Percentiles rank a stretch among this genome's conserved stretches.
These are phyloP conservation scores for Idaea aversata DNA, from an alignment of 2,888 invertebrate genomes.

Conservation along the genomic window DNA sequence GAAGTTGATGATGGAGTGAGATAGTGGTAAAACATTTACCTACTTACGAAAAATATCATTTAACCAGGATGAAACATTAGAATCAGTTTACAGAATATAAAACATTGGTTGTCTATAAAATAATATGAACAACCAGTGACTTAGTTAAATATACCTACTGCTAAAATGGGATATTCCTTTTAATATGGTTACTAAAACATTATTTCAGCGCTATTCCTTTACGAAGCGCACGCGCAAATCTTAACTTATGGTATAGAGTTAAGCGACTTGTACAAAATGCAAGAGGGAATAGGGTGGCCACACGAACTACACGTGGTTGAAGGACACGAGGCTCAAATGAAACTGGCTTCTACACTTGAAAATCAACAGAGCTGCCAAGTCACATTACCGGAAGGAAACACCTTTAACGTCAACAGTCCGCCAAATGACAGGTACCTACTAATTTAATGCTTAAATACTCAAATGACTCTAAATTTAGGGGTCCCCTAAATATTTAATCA, in stretches of 20 bases:
- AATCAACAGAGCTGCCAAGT: slow-evolving; percentile 49
- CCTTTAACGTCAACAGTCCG: slow-evolving; percentile 47
- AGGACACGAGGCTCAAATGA: slow-evolving; percentile 62
- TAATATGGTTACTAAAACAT: neutral
- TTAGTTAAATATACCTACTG: neutral
- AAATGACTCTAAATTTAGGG: too few species aligned
- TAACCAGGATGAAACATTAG: too few species aligned
- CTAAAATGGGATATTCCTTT: neutral
- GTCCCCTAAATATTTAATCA: too few species aligned
- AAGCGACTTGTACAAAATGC: slow-evolving; percentile 52
- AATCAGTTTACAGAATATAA: too few species aligned
- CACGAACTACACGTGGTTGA: slow-evolving; percentile 44
- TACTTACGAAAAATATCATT: too few species aligned
- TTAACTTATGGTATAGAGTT: slow-evolving; percentile 34
- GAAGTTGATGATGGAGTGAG: too few species aligned
- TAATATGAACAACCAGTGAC: neutral
- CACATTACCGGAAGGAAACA: slow-evolving; percentile 49
- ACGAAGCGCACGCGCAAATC: neutral
- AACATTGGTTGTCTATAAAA: neutral
- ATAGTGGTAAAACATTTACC: too few species aligned
- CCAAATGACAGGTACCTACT: slow-evolving; percentile 49
- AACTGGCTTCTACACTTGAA: slow-evolving; percentile 39
- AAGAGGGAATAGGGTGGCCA: slow-evolving; percentile 65
- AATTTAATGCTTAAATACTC: neutral
- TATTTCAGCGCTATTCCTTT: neutral